Conservation (phyloP, 2,888 invertebrate genomes). For the Caenorhabditis sp. region DNA sequence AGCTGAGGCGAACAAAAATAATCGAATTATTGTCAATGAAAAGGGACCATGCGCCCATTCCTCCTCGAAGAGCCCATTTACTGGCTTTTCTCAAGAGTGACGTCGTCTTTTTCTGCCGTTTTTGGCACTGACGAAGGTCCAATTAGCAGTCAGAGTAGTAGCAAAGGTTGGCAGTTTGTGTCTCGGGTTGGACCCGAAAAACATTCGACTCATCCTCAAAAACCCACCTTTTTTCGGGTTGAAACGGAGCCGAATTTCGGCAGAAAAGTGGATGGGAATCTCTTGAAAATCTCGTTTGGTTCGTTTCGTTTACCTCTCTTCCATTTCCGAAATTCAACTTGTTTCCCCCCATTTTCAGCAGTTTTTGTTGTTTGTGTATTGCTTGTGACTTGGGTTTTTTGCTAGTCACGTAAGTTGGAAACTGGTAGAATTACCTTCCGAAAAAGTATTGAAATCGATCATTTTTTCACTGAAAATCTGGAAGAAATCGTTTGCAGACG, state of each 20-base stretch:
- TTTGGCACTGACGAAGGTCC: conserved; percentile 11
- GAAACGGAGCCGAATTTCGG: neutral
- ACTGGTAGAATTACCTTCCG: too few species aligned
- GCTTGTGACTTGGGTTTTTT: too few species aligned
- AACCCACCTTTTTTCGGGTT: conserved; percentile 7
- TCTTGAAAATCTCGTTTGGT: conserved; percentile 6
- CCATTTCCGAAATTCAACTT: neutral
- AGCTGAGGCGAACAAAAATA: conserved; percentile 39
- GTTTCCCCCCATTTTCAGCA: neutral
- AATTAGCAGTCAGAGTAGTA: conserved; percentile 9
- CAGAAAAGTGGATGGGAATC: neutral
- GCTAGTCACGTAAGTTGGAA: too few species aligned
- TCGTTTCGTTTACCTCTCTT: conserved; percentile 1
- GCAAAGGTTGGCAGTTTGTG: conserved; percentile 15
- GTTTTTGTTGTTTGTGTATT: neutral
- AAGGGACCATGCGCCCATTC: neutral
- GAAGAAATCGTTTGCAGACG: too few species aligned
- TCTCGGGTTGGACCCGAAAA: neutral
- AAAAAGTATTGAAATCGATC: too few species aligned
- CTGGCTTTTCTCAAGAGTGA: conserved; percentile 14
- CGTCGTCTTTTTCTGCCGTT: conserved; percentile 19
- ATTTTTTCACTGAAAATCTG: too few species aligned
- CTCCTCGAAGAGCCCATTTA: neutral
- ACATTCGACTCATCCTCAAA: neutral
- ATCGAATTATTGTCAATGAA: conserved; percentile 47